Percentiles rank a stretch among this genome's conserved stretches.
phyloP scores from a whole-genome alignment of 2,113 vertebrate species.

The Epinephelus lanceolatus region DNA sequence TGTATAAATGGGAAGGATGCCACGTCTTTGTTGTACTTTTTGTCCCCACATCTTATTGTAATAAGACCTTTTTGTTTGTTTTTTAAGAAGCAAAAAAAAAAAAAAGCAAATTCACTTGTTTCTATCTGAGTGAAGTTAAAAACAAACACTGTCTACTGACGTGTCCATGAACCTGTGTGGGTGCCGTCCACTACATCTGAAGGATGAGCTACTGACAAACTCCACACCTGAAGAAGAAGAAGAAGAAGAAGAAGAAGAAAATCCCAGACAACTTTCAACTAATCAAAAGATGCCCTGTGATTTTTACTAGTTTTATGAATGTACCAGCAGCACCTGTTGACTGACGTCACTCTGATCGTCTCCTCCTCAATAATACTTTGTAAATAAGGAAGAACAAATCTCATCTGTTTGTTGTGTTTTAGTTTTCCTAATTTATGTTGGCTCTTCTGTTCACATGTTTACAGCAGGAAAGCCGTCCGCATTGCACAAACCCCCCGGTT shows the following conservation, averaged over 20 bases:
- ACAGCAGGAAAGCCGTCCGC: not conserved
- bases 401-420: slow-evolving; percentile 36
- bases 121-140: not conserved
- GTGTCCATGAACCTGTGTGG: not conserved
- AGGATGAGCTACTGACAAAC: slow-evolving; percentile 3
- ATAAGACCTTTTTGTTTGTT: slow-evolving; percentile 12
- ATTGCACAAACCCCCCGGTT: not conserved
- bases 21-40: not conserved
- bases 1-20: slow-evolving; percentile 6
- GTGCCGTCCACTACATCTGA: not conserved
- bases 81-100: not conserved
- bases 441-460: not conserved
- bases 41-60: not conserved
- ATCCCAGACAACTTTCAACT: not conserved
- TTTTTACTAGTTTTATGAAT: slow-evolving; percentile 46
- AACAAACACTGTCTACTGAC: not conserved
- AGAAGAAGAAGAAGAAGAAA: slow-evolving; percentile 6
- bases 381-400: slow-evolving; percentile 63
- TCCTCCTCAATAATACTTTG: slow-evolving; percentile 54
- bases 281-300: too few relatives aligned
- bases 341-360: slow-evolving; percentile 27
- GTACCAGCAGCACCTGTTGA: slow-evolving; percentile 26
- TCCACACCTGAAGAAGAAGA: not conserved
- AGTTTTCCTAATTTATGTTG: slow-evolving; percentile 41
- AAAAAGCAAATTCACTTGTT: not conserved